Evolutionary conservation across 1,140 invertebrate genomes (phyloP).

Genomic region (Drosophila nebulosa): DNA sequence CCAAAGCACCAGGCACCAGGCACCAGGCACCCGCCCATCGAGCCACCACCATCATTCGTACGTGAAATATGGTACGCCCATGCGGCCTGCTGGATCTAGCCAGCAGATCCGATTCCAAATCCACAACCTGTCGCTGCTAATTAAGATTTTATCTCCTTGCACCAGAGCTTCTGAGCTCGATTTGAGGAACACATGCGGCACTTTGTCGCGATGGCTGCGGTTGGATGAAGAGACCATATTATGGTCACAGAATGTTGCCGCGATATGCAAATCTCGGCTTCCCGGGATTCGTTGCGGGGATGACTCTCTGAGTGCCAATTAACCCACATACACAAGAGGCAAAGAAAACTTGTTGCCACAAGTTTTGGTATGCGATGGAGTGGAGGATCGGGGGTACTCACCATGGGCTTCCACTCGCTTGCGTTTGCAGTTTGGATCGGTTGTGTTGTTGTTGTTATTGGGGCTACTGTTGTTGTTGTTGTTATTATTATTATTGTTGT

Average conservation of each 20-base stretch:
- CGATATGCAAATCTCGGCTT: conserved; percentile 27
- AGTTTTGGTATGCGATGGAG: conserved; percentile 2
- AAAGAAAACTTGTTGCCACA: background rate
- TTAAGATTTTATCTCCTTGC: conserved; percentile 35
- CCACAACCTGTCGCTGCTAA: conserved; percentile 11
- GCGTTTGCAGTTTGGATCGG: conserved; percentile 82
- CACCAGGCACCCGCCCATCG: background rate
- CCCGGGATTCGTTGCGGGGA: background rate
- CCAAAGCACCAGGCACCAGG: background rate
- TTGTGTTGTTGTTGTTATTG: conserved; percentile 36
- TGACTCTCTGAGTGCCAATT: conserved; percentile 2
- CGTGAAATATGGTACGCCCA: conserved; percentile 3
- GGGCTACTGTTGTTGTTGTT: conserved; percentile 62
- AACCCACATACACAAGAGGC: background rate
- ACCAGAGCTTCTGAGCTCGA: conserved; percentile 20
- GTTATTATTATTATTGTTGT: conserved; percentile 82
- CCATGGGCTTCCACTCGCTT: conserved; percentile 87
- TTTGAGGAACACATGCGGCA: conserved; percentile 8
- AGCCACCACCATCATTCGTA: background rate
- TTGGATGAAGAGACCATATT: conserved; percentile 17
- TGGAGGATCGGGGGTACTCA: conserved; percentile 70
- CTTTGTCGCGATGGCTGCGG: conserved; percentile 22
- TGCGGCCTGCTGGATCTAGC: background rate
- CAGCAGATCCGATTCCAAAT: conserved; percentile 6
- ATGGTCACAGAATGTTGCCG: conserved; percentile 16